phyloP scores from a whole-genome alignment of 2,888 invertebrate species.

The Frankliniella fusca region DNA sequence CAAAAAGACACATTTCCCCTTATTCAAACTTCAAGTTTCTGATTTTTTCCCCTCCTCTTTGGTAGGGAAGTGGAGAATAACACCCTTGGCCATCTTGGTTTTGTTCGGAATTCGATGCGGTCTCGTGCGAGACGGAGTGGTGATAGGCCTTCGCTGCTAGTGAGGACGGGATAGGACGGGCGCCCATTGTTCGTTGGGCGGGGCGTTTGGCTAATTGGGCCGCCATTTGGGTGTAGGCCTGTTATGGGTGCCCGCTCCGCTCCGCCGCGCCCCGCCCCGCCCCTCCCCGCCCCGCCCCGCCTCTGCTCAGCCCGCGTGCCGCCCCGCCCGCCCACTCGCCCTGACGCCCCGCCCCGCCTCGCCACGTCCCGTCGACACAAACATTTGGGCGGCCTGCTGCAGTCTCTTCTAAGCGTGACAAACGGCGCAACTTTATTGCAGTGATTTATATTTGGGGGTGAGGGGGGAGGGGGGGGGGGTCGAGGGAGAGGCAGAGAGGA shows the following conservation, averaged over 20 bases:
- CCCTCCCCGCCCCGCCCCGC: background rate
- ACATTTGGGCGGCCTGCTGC: conserved; percentile 11
- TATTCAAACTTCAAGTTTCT: too few relatives aligned
- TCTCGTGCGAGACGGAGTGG: too few relatives aligned
- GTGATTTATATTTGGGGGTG: background rate
- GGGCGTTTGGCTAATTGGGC: background rate
- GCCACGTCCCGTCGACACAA: conserved; percentile 9
- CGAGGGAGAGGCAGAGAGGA: background rate
- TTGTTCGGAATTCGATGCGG: too few relatives aligned
- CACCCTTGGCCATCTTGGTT: too few relatives aligned
- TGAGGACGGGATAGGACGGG: too few relatives aligned
- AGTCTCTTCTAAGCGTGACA: conserved; percentile 1
- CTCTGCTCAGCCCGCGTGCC: background rate
- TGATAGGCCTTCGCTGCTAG: too few relatives aligned
- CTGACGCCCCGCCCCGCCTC: background rate
- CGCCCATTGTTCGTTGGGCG: background rate
- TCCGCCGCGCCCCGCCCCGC: background rate
- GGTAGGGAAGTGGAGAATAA: too few relatives aligned
- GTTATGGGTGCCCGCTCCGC: background rate
- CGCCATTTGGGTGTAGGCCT: background rate
- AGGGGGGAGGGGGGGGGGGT: too few relatives aligned
- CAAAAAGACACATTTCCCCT: too few relatives aligned
- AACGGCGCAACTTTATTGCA: background rate
- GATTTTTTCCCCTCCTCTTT: too few relatives aligned
- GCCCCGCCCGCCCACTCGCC: background rate